Conservation (phyloP, 2,888 invertebrate species). For the Lithophane ornitopus region DNA sequence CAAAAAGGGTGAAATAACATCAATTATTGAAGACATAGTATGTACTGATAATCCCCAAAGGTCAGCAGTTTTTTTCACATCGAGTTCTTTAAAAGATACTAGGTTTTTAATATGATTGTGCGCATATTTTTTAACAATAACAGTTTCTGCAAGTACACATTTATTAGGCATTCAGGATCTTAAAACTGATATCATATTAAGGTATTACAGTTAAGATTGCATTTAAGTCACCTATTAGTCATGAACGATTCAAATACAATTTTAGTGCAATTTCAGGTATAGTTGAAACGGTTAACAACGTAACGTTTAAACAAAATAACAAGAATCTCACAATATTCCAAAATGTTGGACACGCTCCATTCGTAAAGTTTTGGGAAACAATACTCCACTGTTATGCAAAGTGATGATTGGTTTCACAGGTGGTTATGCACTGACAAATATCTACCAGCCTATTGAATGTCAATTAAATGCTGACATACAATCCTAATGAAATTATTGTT, state of each 20-base stretch:
- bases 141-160: neutral
- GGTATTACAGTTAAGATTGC: slow-evolving; percentile 29
- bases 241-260: neutral
- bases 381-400: slow-evolving; percentile 46
- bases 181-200: slow-evolving; percentile 31
- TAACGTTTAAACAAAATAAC: too few relatives aligned
- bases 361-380: slow-evolving; percentile 11
- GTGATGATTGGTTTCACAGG: slow-evolving; percentile 27
- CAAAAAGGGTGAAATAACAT: too few relatives aligned
- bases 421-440: slow-evolving; percentile 27
- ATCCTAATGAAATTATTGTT: slow-evolving; percentile 15
- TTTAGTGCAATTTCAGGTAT: neutral
- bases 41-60: too few relatives aligned
- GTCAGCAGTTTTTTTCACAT: too few relatives aligned
- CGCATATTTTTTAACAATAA: neutral
- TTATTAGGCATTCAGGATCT: slow-evolving; percentile 9
- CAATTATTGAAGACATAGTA: too few relatives aligned
- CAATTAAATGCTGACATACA: slow-evolving; percentile 26
- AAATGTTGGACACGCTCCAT: slow-evolving; percentile 12
- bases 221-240: slow-evolving; percentile 3
- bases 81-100: too few relatives aligned
- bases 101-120: neutral
- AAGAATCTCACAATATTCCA: slow-evolving; percentile 5
- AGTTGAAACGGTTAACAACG: neutral
- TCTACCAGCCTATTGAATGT: slow-evolving; percentile 18